A percentile compares a stretch with the other conserved stretches of the same genome.
phyloP scores from a whole-genome alignment of 2,113 vertebrate species.

The Alces alces region DNA sequence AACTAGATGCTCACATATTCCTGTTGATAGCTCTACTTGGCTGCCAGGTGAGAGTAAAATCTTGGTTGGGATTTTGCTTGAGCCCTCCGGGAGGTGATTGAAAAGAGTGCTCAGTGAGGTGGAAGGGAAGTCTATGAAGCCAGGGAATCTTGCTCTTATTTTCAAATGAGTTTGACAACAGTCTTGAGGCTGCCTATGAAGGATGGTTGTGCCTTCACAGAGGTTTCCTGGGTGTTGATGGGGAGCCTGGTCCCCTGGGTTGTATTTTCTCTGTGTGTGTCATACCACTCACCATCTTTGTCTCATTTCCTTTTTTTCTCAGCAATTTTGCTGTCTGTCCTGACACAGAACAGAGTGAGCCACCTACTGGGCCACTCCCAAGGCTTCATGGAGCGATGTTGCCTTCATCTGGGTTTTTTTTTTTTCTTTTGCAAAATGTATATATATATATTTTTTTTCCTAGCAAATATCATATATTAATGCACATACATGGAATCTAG shows the following conservation, averaged over 20 bases:
- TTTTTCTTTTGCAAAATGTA: background rate
- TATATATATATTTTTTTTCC: background rate
- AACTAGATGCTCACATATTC: accelerated
- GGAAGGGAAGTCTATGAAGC: background rate
- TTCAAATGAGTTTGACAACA: background rate
- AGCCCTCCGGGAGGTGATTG: background rate
- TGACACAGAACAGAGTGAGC: background rate
- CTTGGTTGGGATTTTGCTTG: background rate
- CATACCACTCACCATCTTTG: accelerated
- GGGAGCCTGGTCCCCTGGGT: background rate
- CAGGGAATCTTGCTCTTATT: background rate
- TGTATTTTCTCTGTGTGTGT: background rate
- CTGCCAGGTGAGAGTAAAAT: background rate
- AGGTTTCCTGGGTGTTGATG: too few relatives aligned
- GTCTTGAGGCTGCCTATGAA: accelerated
- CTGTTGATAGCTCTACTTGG: accelerated
- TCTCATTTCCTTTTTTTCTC: background rate
- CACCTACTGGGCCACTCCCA: background rate
- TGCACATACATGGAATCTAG: background rate
- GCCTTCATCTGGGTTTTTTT: accelerated
- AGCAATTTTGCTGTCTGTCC: accelerated
- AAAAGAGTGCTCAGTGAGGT: too few relatives aligned
- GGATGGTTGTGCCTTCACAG: accelerated
- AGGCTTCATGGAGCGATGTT: accelerated
- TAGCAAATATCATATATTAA: background rate